These are phyloP conservation scores for Trypoxylus dichotomus DNA, from an alignment of 1,140 invertebrate genomes.

Conservation along the genomic window DNA sequence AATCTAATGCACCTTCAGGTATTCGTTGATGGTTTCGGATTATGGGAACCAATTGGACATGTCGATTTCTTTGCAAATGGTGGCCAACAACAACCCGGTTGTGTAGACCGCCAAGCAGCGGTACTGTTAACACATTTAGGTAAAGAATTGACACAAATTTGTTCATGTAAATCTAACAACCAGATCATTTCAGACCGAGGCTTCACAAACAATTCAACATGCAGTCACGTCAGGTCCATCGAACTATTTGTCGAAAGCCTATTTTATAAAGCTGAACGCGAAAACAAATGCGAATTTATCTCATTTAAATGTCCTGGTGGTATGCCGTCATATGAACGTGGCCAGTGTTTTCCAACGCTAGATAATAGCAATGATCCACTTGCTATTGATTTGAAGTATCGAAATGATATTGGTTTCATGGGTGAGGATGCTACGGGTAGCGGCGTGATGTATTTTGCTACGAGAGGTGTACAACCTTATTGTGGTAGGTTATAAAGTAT, in stretches of 20 bases:
- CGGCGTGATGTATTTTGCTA: conserved; percentile 53
- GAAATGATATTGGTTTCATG: conserved; percentile 45
- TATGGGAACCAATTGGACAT: conserved; percentile 56
- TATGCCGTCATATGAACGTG: conserved; percentile 46
- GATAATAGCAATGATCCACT: conserved; percentile 37
- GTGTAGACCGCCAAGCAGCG: conserved; percentile 53
- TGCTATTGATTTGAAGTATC: conserved; percentile 44
- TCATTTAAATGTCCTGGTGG: conserved; percentile 51
- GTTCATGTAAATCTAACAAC: not conserved
- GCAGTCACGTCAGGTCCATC: conserved; percentile 53
- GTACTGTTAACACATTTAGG: conserved; percentile 51
- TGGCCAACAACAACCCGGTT: conserved; percentile 71
- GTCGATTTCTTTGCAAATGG: conserved; percentile 78
- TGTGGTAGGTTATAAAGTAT: conserved; percentile 46
- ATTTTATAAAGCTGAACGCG: conserved; percentile 39
- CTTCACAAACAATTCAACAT: conserved; percentile 54
- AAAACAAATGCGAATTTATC: conserved; percentile 48
- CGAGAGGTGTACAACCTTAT: conserved; percentile 45
- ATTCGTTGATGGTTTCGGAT: conserved; percentile 51
- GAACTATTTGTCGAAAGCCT: conserved; percentile 51
- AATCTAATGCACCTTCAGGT: conserved; percentile 30
- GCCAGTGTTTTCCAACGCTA: conserved; percentile 51
- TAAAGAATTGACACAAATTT: conserved; percentile 24
- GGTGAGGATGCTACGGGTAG: conserved; percentile 49
- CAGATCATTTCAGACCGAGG: conserved; percentile 41